phyloP scores from a whole-genome alignment of 2,888 invertebrate species.

The Drosophila austrosaltans region DNA sequence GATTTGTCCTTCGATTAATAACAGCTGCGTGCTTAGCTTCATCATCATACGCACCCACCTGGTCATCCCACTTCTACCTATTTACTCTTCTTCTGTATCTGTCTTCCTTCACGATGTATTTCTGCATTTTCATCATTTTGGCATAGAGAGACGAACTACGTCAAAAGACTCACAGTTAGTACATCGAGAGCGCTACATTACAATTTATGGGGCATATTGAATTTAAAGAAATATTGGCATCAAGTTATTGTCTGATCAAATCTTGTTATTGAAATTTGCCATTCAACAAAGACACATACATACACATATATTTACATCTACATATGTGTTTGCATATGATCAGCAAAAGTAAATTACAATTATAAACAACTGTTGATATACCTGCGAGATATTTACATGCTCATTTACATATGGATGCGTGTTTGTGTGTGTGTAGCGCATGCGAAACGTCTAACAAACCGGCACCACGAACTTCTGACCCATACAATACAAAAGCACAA shows the following conservation, averaged over 20 bases:
- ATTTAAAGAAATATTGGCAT: not conserved
- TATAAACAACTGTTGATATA: slow-evolving; percentile 40
- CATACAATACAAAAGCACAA: slow-evolving; percentile 63
- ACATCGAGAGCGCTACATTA: not conserved
- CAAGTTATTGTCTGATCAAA: not conserved
- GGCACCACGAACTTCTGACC: slow-evolving; percentile 69
- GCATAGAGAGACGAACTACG: not conserved
- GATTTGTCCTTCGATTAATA: slow-evolving; percentile 13
- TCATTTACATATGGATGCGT: not conserved
- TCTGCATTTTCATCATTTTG: slow-evolving; percentile 7
- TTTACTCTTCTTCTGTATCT: not conserved
- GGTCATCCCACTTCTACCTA: not conserved
- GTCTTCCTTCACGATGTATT: not conserved
- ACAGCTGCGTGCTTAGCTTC: slow-evolving; percentile 10
- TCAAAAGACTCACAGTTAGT: slow-evolving; percentile 2
- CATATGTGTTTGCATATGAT: not conserved
- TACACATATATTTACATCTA: not conserved
- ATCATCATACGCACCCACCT: slow-evolving; percentile 14
- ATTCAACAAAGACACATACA: not conserved
- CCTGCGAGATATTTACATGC: not conserved
- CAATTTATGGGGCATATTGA: slow-evolving; percentile 32
- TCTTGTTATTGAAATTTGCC: not conserved
- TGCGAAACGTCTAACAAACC: slow-evolving; percentile 42
- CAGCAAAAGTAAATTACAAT: not conserved
- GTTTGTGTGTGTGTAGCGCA: slow-evolving; percentile 36